Percentiles rank a stretch among this genome's conserved stretches.
Evolutionary conservation across 2,113 vertebrate genomes (phyloP).

Genomic region (Tursiops truncatus): DNA sequence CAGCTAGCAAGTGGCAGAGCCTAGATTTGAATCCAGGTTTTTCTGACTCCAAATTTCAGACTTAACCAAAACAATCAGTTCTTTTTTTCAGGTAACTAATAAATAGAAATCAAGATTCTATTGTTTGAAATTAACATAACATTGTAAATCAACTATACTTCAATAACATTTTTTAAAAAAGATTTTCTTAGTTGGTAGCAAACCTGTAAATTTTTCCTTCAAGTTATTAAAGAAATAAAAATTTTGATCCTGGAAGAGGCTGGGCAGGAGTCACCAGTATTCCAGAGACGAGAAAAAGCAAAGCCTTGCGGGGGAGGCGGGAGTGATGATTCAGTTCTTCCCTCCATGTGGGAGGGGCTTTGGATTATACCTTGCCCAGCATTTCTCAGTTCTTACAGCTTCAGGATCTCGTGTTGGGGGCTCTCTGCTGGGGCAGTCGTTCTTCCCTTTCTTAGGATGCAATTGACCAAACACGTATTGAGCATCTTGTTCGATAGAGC

Average conservation of each 20-base stretch:
- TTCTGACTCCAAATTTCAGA: slow-evolving; percentile 12
- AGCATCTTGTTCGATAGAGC: not conserved
- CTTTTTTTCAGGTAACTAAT: not conserved
- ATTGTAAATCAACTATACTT: not conserved
- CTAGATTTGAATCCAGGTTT: not conserved
- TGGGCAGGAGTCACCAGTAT: not conserved
- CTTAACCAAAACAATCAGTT: not conserved
- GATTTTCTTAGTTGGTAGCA: not conserved
- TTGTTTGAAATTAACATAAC: not conserved
- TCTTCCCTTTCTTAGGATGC: not conserved
- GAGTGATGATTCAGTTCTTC: not conserved
- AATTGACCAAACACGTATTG: not conserved
- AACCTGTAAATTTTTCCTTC: not conserved
- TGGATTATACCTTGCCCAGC: not conserved
- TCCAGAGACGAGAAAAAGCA: not conserved
- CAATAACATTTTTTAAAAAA: not conserved
- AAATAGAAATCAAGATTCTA: slow-evolving; percentile 31
- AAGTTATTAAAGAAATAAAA: slow-evolving; percentile 31
- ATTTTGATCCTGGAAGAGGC: not conserved
- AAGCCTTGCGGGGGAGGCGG: not conserved
- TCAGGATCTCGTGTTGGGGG: not conserved
- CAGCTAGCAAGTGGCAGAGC: not conserved
- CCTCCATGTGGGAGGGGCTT: not conserved
- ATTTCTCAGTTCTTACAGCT: not conserved
- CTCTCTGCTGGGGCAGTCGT: not conserved